Percentiles rank a stretch among this genome's conserved stretches.
These are phyloP conservation scores for Xylota sylvarum DNA, from an alignment of 2,888 invertebrate genomes.

Conservation along the genomic window DNA sequence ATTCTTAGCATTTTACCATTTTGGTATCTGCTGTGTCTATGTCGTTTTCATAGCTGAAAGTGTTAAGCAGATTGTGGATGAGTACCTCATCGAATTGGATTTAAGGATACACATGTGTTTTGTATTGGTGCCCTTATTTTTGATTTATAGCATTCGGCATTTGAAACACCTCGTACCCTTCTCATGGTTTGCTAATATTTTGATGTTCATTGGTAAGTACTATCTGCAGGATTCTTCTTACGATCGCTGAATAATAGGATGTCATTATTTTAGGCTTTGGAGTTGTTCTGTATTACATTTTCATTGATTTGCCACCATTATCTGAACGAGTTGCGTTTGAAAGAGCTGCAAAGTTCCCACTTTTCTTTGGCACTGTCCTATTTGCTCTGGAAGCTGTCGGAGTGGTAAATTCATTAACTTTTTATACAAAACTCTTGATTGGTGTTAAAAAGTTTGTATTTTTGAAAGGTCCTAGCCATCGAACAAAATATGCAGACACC, in stretches of 20 bases:
- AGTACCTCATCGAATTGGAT: conserved; percentile 85
- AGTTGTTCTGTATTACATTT: conserved; percentile 94
- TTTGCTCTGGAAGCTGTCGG: conserved; percentile 95
- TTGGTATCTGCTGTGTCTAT: conserved; percentile 99
- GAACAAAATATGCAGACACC: conserved; percentile 98
- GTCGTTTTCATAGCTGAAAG: conserved; percentile 96
- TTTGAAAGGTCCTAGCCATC: conserved; percentile 93
- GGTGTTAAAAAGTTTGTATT: neutral
- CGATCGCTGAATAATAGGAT: neutral
- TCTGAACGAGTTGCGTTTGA: conserved; percentile 85
- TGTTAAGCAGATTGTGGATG: conserved; percentile 91
- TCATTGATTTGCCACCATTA: conserved; percentile 87
- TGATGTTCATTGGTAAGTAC: conserved; percentile 89
- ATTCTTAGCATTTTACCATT: conserved; percentile 94
- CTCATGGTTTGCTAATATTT: conserved; percentile 95
- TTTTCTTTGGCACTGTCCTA: conserved; percentile 97
- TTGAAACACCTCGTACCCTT: conserved; percentile 95
- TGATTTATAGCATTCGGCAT: conserved; percentile 91
- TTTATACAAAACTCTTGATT: neutral
- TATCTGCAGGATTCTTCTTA: too few relatives aligned
- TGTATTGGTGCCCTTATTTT: conserved; percentile 89
- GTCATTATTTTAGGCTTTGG: conserved; percentile 86
- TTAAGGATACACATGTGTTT: conserved; percentile 86
- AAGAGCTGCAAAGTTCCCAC: conserved; percentile 88
- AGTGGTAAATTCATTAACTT: conserved; percentile 88